Evolutionary conservation across 2,888 invertebrate genomes (phyloP).

Genomic region (Drosophila paranaensis): DNA sequence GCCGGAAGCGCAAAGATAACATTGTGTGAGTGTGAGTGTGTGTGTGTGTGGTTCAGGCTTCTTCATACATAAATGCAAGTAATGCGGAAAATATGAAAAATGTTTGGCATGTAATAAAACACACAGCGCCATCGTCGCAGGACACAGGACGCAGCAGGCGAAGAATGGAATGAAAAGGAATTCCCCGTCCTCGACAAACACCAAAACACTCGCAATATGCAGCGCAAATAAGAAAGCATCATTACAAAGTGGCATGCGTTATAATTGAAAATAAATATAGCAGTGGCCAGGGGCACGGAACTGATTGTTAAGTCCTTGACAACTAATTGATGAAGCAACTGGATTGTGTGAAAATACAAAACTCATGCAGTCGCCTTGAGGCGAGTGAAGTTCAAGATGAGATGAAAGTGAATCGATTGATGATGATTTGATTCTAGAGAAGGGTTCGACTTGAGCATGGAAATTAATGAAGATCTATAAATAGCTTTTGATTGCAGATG

Average conservation of each 20-base stretch:
- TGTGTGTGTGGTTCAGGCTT: slow-evolving; percentile 51
- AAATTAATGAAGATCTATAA: too few species aligned
- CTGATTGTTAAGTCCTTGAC: slow-evolving; percentile 20
- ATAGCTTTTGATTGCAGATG: too few species aligned
- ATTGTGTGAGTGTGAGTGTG: slow-evolving; percentile 48
- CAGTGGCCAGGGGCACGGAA: slow-evolving; percentile 6
- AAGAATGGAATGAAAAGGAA: slow-evolving; percentile 22
- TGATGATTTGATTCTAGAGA: background rate
- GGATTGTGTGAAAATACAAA: slow-evolving; percentile 2
- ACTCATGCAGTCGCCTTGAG: slow-evolving; percentile 11
- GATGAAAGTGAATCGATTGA: background rate
- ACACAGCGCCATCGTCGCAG: slow-evolving; percentile 42
- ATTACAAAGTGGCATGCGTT: slow-evolving; percentile 68
- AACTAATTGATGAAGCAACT: slow-evolving; percentile 69
- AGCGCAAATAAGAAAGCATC: slow-evolving; percentile 64
- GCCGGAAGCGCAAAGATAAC: slow-evolving; percentile 82
- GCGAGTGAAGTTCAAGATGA: background rate
- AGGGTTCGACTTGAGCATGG: background rate
- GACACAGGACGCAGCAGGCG: slow-evolving; percentile 31
- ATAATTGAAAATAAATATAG: slow-evolving; percentile 75
- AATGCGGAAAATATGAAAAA: slow-evolving; percentile 79
- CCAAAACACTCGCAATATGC: slow-evolving; percentile 42
- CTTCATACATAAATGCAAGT: slow-evolving; percentile 78
- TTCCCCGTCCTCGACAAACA: background rate
- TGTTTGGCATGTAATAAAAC: slow-evolving; percentile 70